A percentile compares a stretch with the other conserved stretches of the same genome.
Conservation (phyloP, 2,888 invertebrate genomes). For the Pseudoips prasinana region DNA sequence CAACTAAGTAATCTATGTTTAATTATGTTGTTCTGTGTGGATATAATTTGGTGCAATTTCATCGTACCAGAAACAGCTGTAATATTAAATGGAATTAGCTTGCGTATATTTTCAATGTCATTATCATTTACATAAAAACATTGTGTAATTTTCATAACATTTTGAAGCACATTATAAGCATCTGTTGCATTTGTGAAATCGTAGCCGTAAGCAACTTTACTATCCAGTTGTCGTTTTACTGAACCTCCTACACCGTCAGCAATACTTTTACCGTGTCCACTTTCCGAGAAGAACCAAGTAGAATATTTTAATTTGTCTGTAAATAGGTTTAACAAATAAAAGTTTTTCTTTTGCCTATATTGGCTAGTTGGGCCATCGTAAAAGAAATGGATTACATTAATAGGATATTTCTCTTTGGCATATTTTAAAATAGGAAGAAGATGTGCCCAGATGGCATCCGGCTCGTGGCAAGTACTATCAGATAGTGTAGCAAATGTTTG, state of each 20-base stretch:
- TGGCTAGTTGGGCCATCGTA: too few relatives aligned
- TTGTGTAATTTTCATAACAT: conserved; percentile 8
- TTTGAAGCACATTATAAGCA: conserved; percentile 17
- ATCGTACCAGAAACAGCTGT: too few relatives aligned
- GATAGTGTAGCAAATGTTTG: too few relatives aligned
- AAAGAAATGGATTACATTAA: conserved; percentile 1
- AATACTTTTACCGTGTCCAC: too few relatives aligned
- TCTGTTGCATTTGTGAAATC: conserved; percentile 23
- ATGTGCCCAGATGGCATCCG: too few relatives aligned
- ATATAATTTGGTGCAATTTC: too few relatives aligned
- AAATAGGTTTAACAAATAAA: conserved; percentile 3
- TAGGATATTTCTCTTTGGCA: too few relatives aligned
- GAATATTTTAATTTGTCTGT: conserved; percentile 3
- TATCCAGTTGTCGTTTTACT: conserved; percentile 23
- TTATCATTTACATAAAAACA: conserved; percentile 9
- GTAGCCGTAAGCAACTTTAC: conserved; percentile 16
- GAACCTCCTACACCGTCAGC: conserved; percentile 29
- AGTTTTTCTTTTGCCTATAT: conserved; percentile 2
- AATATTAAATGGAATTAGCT: conserved; percentile 7
- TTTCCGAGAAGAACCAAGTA: conserved; percentile 27
- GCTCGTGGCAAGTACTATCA: too few relatives aligned
- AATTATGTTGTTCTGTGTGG: too few relatives aligned
- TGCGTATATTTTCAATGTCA: conserved; percentile 9
- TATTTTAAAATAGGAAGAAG: too few relatives aligned
- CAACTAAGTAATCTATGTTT: too few relatives aligned